Conservation (phyloP, 2,113 vertebrate genomes). For the Rafetus swinhoei region DNA sequence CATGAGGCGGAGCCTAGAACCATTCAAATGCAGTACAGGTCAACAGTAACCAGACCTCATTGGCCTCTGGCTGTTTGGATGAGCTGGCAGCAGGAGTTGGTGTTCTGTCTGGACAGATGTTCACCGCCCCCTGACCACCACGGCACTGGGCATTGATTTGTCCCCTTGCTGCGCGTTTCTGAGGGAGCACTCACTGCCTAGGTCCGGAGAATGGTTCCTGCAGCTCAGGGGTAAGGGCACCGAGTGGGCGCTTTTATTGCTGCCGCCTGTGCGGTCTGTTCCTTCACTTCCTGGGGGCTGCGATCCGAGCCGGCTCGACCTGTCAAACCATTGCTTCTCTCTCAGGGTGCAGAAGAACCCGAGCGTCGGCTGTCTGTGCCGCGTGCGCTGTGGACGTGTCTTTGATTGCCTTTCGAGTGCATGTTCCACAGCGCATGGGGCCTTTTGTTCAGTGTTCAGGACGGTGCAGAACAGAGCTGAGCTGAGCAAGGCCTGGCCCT, state of each 20-base stretch:
- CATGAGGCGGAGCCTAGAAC: neutral
- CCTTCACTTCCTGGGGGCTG: neutral
- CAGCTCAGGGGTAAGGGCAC: neutral
- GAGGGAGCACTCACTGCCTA: neutral
- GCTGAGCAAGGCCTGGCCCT: neutral
- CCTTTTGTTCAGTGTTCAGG: too few species aligned
- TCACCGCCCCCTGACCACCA: neutral
- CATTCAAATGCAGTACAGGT: neutral
- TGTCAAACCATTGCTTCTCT: neutral
- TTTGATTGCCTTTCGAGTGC: too few species aligned
- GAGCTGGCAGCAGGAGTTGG: neutral
- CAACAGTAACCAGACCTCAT: neutral
- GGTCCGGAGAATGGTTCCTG: neutral
- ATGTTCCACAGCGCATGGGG: neutral
- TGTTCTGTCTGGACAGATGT: neutral
- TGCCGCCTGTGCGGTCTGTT: neutral
- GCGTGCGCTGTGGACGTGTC: too few species aligned
- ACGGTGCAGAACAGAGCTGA: too few species aligned
- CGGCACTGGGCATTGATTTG: neutral
- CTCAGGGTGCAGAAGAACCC: neutral
- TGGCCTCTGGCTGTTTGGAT: neutral
- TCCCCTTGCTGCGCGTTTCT: neutral
- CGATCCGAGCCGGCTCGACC: neutral
- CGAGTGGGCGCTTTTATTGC: neutral
- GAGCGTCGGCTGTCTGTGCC: neutral